phyloP scores from a whole-genome alignment of 2,113 vertebrate genomes.

The Lontra canadensis region DNA sequence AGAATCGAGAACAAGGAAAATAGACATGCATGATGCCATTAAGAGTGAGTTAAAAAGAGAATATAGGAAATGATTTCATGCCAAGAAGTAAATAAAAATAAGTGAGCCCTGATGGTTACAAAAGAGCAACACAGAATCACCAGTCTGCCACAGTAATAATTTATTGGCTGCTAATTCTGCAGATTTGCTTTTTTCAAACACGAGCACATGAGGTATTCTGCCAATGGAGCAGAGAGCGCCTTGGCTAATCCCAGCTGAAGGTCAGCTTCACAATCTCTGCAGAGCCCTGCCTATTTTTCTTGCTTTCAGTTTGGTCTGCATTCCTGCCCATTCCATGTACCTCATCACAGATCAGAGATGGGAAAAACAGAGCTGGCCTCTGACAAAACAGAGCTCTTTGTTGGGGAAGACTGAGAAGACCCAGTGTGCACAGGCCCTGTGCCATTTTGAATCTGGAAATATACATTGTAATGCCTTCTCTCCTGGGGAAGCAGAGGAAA shows the following conservation, averaged over 20 bases:
- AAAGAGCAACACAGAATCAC: neutral
- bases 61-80: neutral
- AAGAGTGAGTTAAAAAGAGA: neutral
- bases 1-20: neutral
- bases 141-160: neutral
- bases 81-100: constrained; percentile 38
- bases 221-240: neutral
- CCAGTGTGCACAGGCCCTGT: no score
- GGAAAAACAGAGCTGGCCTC: neutral
- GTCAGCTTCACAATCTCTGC: rapidly evolving
- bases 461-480: neutral
- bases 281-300: neutral
- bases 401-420: neutral
- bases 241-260: neutral
- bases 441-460: neutral
- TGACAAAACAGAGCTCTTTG: neutral
- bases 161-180: neutral
- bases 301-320: neutral
- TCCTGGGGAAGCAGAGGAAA: neutral
- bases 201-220: neutral
- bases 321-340: neutral
- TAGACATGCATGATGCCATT: neutral
- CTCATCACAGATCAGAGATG: neutral
- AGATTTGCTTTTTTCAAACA: neutral
- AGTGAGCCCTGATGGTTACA: neutral